Evolutionary conservation across 1,140 invertebrate genomes (phyloP).

Genomic region (Aphaenogaster ashmeadi): DNA sequence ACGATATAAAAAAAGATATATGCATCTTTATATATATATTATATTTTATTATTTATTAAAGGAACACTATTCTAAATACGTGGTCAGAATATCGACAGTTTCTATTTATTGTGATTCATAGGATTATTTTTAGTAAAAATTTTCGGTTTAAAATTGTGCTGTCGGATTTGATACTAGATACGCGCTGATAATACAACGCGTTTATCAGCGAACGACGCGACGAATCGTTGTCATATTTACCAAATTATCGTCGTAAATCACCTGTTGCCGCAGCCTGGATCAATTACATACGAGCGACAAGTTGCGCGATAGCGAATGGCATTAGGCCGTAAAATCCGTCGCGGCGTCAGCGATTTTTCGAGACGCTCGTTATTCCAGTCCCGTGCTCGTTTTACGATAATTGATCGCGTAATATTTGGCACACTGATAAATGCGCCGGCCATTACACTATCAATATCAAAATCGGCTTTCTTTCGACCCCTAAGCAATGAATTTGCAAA

Average conservation of each 20-base stretch:
- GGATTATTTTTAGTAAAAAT: neutral
- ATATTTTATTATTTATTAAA: neutral
- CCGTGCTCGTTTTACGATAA: constrained; percentile 29
- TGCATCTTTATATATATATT: neutral
- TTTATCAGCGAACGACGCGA: constrained; percentile 50
- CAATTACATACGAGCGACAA: constrained; percentile 61
- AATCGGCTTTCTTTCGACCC: neutral
- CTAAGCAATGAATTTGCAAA: neutral
- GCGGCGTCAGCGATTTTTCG: constrained; percentile 52
- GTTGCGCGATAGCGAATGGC: constrained; percentile 37
- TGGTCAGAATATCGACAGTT: neutral
- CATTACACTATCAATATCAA: neutral
- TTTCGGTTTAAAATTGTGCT: neutral
- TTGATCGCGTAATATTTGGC: constrained; percentile 7
- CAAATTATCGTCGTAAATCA: constrained; percentile 66
- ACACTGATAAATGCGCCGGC: neutral
- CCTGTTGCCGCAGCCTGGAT: constrained; percentile 63
- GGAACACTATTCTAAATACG: neutral
- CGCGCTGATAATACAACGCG: neutral
- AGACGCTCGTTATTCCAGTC: constrained; percentile 24
- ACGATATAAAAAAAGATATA: neutral
- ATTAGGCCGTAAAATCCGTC: constrained; percentile 38
- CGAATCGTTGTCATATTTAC: constrained; percentile 52
- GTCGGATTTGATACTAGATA: constrained; percentile 1
- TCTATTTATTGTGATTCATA: neutral